Conservation (phyloP, 2,888 invertebrate genomes). For the Luperina nickerlii region DNA sequence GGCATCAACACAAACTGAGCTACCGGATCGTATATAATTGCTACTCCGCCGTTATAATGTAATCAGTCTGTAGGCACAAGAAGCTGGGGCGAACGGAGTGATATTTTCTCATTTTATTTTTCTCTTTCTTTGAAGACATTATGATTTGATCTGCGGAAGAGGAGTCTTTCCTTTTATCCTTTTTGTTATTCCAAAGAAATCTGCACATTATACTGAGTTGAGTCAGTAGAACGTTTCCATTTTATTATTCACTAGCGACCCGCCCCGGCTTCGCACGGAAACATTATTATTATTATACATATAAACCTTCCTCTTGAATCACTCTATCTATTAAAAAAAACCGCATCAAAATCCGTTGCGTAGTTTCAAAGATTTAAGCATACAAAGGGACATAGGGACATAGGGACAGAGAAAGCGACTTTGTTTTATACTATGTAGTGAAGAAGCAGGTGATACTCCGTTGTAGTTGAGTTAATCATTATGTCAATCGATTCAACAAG, state of each 20-base stretch:
- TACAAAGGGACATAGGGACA: too few species aligned
- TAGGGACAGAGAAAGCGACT: too few species aligned
- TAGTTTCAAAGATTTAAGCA: too few species aligned
- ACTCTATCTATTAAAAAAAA: too few species aligned
- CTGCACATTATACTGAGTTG: conserved; percentile 5
- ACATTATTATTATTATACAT: too few species aligned
- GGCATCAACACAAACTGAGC: background rate
- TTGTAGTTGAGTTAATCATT: background rate
- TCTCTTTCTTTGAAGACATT: conserved; percentile 53
- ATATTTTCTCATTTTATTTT: conserved; percentile 44
- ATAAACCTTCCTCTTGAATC: too few species aligned
- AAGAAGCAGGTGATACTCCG: background rate
- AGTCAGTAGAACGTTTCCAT: background rate
- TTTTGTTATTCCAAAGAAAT: conserved; percentile 56
- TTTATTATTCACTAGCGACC: too few species aligned
- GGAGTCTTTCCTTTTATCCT: conserved; percentile 42
- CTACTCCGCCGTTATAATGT: conserved; percentile 20
- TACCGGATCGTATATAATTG: conserved; percentile 11
- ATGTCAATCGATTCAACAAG: background rate
- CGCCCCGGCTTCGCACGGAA: too few species aligned
- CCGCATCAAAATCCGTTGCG: too few species aligned
- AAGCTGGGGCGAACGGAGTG: conserved; percentile 16
- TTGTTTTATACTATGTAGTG: too few species aligned
- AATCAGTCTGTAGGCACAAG: conserved; percentile 28
- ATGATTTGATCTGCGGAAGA: conserved; percentile 65